Evolutionary conservation across 2,888 invertebrate species (phyloP).

Genomic region (Sabatieria punctata): DNA sequence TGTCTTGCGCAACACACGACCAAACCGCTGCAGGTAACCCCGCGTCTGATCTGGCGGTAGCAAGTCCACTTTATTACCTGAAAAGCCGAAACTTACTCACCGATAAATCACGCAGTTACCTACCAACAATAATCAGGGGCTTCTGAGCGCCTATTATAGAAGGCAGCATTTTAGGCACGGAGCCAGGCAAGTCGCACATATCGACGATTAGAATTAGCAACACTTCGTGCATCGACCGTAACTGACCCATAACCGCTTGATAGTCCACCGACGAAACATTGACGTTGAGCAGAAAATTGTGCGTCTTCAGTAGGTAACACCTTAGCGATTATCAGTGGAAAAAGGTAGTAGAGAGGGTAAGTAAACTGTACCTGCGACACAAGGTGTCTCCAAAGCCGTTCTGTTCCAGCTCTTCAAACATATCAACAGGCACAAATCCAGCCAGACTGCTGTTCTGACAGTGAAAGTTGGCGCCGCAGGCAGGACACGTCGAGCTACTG

Average conservation of each 20-base stretch:
- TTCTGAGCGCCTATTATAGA: constrained; percentile 23
- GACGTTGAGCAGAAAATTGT: constrained; percentile 66
- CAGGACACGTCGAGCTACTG: constrained; percentile 29
- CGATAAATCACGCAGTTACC: constrained; percentile 43
- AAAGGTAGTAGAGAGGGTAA: not conserved
- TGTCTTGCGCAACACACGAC: constrained; percentile 43
- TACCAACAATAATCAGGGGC: constrained; percentile 55
- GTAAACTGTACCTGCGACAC: not conserved
- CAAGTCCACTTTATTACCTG: constrained; percentile 49
- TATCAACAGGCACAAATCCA: constrained; percentile 35
- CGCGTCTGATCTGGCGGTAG: constrained; percentile 54
- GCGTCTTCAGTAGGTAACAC: constrained; percentile 65
- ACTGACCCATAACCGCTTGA: constrained; percentile 20
- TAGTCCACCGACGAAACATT: constrained; percentile 42
- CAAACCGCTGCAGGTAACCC: constrained; percentile 53
- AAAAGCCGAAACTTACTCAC: no score
- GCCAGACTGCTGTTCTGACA: constrained; percentile 36
- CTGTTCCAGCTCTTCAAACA: constrained; percentile 17
- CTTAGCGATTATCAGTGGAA: not conserved
- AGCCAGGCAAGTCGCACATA: constrained; percentile 73
- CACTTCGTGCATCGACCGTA: constrained; percentile 24
- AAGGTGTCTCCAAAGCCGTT: not conserved
- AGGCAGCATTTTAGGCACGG: constrained; percentile 53
- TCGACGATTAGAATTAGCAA: constrained; percentile 70
- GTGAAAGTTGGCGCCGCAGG: constrained; percentile 38